These are phyloP conservation scores for Brachylomia viminalis DNA, from an alignment of 2,888 invertebrate genomes.

Conservation along the genomic window DNA sequence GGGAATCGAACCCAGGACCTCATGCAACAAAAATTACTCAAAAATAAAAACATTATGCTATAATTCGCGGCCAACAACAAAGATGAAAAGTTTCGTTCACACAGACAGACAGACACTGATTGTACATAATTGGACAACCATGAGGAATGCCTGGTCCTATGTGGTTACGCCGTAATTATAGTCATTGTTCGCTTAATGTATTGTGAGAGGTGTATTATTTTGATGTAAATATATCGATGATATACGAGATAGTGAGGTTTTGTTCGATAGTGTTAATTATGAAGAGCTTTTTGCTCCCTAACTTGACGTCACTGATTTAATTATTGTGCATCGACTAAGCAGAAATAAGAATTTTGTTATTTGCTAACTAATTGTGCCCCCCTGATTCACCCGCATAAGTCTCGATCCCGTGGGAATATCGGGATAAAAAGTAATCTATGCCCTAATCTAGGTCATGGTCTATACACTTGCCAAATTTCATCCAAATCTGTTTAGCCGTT, in stretches of 20 bases:
- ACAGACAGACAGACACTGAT: conserved; percentile 33
- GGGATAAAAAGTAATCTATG: no score
- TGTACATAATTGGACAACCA: conserved; percentile 57
- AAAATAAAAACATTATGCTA: conserved; percentile 22
- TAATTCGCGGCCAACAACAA: conserved; percentile 44
- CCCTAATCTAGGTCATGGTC: no score
- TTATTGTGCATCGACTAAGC: not conserved
- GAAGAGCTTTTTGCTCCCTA: not conserved
- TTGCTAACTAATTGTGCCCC: no score
- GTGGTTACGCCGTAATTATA: conserved; percentile 59
- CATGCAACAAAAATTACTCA: not conserved
- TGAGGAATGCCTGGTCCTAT: conserved; percentile 58
- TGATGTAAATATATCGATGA: conserved; percentile 62
- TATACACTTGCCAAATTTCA: no score
- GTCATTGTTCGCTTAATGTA: conserved; percentile 59
- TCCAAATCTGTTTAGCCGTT: no score
- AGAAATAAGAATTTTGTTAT: no score
- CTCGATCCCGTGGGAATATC: no score
- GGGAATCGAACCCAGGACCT: no score
- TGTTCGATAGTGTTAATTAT: not conserved
- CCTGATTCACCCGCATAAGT: no score
- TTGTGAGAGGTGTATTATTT: conserved; percentile 41
- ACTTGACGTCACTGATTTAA: conserved; percentile 4
- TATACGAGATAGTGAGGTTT: conserved; percentile 25
- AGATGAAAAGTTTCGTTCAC: conserved; percentile 15